Base-by-base conservation (phyloP, 2,797 vertebrate species). In the Sarcophilus harrisii region DNA sequence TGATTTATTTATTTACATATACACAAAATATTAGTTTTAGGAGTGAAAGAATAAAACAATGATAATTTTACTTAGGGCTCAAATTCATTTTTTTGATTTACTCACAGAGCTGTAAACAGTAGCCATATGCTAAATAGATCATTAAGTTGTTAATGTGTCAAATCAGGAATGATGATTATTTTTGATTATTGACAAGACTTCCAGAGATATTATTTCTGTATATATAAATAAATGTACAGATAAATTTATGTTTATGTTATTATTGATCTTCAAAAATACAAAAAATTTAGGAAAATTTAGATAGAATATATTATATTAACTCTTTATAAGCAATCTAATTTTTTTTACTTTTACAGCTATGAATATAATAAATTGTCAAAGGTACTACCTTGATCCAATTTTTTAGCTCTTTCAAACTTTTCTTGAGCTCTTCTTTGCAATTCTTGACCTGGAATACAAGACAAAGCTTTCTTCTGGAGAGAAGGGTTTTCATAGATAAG, bases 381-480 rank as follows among this genome's bases (percentile, higher is more conserved):
- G 93, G 66, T 90, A 97, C 98, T 98, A 99, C 99, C 99, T 98
- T 99, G 98, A 96, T 99, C 99, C 0, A 98, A 96, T 94, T 98
- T 98, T 96, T 97, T 98, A 81, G 99, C 98, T 97, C 98, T 98
- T 52, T 96, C 97, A 58, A 99, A 98, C 57, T 99, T 99, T 94
- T 98, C 97, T 95, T 99, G 98, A 87, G 99, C 99, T 94, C 98
- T 98, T 55, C 97, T 98, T 94, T 97, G 98, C 91, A 99, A 95
- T 95, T 99, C 98, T 96, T 98, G 98, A 30, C 99, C 98, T 32
- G 99, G 99, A 96, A 99, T 99, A 94, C 87, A 97, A 96, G 96
- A 97, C 95, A 99, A 97, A 5, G 99, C 99, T 98, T 99, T 99
- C 96, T 98, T 98, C 98, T 99, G 99, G 96, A 99, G 98, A 81